Conservation (phyloP, 2,113 vertebrate genomes). For the Platichthys stellatus region DNA sequence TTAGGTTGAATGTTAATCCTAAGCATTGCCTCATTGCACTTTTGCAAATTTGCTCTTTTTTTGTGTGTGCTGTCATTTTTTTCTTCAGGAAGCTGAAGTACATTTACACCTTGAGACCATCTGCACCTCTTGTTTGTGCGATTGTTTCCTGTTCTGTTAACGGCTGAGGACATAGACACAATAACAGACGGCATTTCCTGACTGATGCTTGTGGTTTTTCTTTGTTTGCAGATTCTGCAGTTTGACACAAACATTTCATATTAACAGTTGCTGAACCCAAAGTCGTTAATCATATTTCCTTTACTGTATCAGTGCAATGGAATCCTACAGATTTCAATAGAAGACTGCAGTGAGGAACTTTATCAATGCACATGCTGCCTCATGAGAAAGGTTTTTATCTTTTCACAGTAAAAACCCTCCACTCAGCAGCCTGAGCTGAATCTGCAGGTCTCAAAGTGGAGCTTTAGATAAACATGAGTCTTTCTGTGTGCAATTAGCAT, state of each 20-base stretch:
- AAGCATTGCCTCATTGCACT: too few relatives aligned
- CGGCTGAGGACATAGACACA: background rate
- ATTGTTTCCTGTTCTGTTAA: conserved; percentile 17
- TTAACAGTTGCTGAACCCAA: background rate
- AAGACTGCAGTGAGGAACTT: background rate
- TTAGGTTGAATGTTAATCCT: too few relatives aligned
- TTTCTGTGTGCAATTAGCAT: background rate
- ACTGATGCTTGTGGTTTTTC: background rate
- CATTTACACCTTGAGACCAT: background rate
- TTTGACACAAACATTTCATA: background rate
- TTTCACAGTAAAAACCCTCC: background rate
- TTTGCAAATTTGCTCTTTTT: too few relatives aligned
- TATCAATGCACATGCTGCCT: background rate
- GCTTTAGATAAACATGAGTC: background rate
- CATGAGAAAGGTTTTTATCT: background rate
- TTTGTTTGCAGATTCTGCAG: background rate
- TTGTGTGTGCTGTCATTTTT: background rate
- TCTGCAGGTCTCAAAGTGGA: background rate
- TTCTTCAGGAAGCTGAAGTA: background rate
- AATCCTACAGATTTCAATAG: background rate
- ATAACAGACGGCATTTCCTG: background rate
- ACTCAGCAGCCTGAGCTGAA: background rate
- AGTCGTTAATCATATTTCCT: too few relatives aligned
- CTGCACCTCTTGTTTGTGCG: background rate
- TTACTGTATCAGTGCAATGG: background rate